Percentiles rank a stretch among this genome's conserved stretches.
Evolutionary conservation across 1,140 invertebrate genomes (phyloP).

Genomic region (Scaptomyza montana): DNA sequence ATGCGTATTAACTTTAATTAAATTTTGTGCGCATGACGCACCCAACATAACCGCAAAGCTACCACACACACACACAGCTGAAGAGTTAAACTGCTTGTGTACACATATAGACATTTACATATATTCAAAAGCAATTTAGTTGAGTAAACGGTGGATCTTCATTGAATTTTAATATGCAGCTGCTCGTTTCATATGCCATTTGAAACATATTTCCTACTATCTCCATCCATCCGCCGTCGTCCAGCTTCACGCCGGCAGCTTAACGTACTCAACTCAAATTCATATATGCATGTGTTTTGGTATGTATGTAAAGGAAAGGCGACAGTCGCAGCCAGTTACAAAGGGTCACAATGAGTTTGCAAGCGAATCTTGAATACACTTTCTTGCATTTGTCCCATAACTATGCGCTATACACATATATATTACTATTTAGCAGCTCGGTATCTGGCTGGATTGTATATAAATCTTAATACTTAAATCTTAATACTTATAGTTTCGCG

Average conservation of each 20-base stretch:
- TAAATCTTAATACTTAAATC: too few species aligned
- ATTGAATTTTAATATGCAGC: constrained; percentile 78
- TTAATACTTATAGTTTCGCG: too few species aligned
- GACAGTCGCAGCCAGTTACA: constrained; percentile 6
- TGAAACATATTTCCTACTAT: constrained; percentile 36
- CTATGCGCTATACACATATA: too few species aligned
- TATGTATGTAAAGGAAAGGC: constrained; percentile 3
- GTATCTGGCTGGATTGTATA: too few species aligned
- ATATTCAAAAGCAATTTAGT: constrained; percentile 77
- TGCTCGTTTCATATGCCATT: constrained; percentile 35
- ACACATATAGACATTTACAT: constrained; percentile 39
- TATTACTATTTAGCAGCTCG: too few species aligned
- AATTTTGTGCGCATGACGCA: constrained; percentile 60
- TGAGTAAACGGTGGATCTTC: constrained; percentile 70
- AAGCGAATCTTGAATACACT: constrained; percentile 11
- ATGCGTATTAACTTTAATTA: constrained; percentile 71
- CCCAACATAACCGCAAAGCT: constrained; percentile 31
- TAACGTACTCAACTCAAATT: constrained; percentile 17
- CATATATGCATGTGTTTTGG: neutral
- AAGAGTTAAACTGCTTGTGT: neutral
- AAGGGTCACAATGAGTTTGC: neutral
- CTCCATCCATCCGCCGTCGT: constrained; percentile 2
- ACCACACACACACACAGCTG: neutral
- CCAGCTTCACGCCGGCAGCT: constrained; percentile 18
- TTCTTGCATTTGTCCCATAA: too few species aligned